phyloP scores from a whole-genome alignment of 2,797 vertebrate genomes.

The Sebastes baramenuke region DNA sequence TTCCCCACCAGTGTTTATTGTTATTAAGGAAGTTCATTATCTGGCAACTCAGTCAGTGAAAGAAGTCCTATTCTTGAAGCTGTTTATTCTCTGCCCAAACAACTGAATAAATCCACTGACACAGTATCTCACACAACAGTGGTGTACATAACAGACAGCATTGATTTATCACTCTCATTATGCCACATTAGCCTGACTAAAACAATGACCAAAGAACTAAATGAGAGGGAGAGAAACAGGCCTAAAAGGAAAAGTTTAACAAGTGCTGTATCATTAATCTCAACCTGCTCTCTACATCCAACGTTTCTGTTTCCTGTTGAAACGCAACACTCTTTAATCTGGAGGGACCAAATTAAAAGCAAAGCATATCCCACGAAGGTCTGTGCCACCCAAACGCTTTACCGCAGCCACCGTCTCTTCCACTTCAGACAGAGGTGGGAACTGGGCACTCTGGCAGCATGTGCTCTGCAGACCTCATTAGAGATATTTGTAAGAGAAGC shows the following conservation, averaged over 20 bases:
- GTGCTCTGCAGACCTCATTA: conserved; percentile 25
- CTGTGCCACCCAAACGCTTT: conserved; percentile 58
- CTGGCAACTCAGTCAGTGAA: neutral
- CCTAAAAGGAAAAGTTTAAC: conserved; percentile 44
- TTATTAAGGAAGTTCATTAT: neutral
- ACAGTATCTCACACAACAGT: conserved; percentile 10
- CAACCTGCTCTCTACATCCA: conserved; percentile 30
- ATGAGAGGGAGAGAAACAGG: conserved; percentile 36
- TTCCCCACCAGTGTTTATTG: neutral
- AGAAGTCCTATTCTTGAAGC: neutral
- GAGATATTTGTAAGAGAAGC: neutral
- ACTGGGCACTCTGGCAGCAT: conserved; percentile 17
- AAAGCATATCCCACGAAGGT: conserved; percentile 35
- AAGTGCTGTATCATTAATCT: conserved; percentile 45
- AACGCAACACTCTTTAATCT: conserved; percentile 68
- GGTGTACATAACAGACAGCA: conserved; percentile 20
- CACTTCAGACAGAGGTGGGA: conserved; percentile 11
- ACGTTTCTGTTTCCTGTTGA: conserved; percentile 53
- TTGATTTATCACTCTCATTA: conserved; percentile 64
- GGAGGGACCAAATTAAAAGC: conserved; percentile 68
- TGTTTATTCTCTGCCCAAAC: conserved; percentile 21
- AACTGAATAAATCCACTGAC: conserved; percentile 26
- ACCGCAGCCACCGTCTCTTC: conserved; percentile 46
- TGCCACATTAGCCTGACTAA: conserved; percentile 41
- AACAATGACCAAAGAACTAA: conserved; percentile 48